Conservation (phyloP, 2,888 invertebrate species). For the Podabrus alpinus region DNA sequence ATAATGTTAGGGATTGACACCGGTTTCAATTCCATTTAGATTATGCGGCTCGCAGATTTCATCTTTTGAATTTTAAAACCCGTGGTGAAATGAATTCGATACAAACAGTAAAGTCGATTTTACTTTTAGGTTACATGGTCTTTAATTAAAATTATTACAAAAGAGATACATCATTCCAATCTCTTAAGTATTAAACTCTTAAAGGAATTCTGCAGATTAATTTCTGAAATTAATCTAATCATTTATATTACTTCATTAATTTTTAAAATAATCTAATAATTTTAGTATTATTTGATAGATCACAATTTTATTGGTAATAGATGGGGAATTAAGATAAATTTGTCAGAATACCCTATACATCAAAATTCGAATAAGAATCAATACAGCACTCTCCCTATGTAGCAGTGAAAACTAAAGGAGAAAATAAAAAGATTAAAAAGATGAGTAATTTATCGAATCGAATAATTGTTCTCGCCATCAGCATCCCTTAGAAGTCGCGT, state of each 20-base stretch:
- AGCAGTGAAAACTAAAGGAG: constrained; percentile 18
- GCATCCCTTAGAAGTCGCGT: constrained; percentile 40
- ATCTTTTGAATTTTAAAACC: constrained; percentile 51
- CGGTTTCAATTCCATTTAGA: constrained; percentile 55
- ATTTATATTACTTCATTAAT: background rate
- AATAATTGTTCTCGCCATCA: constrained; percentile 32
- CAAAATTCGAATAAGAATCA: constrained; percentile 4
- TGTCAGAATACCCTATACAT: background rate
- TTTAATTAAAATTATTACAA: constrained; percentile 27
- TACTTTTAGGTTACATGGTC: constrained; percentile 23
- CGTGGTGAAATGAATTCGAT: constrained; percentile 44
- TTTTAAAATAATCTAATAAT: background rate
- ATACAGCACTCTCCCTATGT: constrained; percentile 26
- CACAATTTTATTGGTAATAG: background rate
- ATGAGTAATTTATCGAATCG: constrained; percentile 37
- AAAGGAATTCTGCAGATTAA: background rate
- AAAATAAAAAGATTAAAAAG: constrained; percentile 38
- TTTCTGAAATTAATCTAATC: background rate
- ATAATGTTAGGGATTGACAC: constrained; percentile 51
- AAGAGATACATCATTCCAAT: background rate
- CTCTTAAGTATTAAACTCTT: background rate
- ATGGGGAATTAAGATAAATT: background rate
- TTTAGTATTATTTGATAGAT: background rate
- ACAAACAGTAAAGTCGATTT: constrained; percentile 36
- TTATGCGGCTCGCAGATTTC: constrained; percentile 51